Percentiles rank a stretch among this genome's conserved stretches.
phyloP scores from a whole-genome alignment of 1,140 invertebrate genomes.

The Globodera rostochiensis region DNA sequence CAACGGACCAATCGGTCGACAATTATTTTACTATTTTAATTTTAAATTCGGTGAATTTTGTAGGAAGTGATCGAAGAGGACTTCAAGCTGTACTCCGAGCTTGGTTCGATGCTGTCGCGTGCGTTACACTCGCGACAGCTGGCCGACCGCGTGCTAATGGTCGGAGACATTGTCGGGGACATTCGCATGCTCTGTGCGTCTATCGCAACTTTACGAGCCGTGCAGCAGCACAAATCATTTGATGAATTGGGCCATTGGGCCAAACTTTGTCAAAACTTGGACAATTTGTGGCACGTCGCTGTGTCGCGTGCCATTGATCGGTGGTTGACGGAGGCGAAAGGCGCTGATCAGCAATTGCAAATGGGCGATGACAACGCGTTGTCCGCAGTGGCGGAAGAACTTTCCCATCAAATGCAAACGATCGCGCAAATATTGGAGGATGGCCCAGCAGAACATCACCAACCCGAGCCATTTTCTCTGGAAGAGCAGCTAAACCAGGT shows the following conservation, averaged over 20 bases:
- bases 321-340: neutral
- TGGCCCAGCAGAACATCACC: neutral
- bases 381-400: neutral
- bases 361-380: neutral
- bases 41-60: too few species aligned
- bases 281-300: neutral
- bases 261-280: neutral
- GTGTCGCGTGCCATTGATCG: neutral
- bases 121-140: neutral
- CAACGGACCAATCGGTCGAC: neutral
- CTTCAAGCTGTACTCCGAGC: neutral
- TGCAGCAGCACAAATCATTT: neutral
- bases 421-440: neutral
- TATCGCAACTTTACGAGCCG: neutral
- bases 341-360: neutral
- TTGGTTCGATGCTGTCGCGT: neutral
- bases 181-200: neutral
- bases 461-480: neutral
- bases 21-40: neutral
- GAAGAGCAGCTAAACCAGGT: too few species aligned
- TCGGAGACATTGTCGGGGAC: neutral
- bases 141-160: neutral
- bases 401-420: neutral
- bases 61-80: neutral
- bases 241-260: neutral